Evolutionary conservation across 2,797 vertebrate genomes (phyloP).

Genomic region (Acrocephalus scirpaceus): DNA sequence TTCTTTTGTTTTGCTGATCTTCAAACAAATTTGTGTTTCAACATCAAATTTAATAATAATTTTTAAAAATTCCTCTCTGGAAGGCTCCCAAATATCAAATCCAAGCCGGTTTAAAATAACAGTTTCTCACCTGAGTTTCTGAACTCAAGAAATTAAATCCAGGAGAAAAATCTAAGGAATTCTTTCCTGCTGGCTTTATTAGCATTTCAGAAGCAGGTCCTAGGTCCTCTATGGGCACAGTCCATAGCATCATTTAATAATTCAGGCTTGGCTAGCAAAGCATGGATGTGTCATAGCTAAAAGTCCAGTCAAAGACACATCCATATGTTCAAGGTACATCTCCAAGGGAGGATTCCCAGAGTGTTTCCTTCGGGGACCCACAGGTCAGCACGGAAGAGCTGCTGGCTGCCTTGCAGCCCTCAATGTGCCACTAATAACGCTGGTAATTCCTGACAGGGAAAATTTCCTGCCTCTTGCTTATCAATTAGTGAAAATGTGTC

Average conservation of each 20-base stretch:
- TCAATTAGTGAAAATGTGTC: background rate
- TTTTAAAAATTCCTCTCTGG: background rate
- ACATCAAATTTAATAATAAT: background rate
- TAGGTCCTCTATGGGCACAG: constrained; percentile 33
- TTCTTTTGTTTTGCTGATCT: background rate
- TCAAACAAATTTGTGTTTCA: background rate
- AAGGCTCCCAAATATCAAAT: constrained; percentile 1
- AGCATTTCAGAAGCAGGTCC: constrained; percentile 53
- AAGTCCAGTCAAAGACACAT: constrained; percentile 27
- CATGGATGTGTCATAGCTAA: background rate
- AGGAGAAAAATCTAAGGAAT: constrained; percentile 43
- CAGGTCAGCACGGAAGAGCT: background rate
- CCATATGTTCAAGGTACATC: background rate
- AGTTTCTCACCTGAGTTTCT: constrained; percentile 15
- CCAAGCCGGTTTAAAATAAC: background rate
- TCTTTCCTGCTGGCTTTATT: constrained; percentile 53
- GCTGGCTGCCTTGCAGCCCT: background rate
- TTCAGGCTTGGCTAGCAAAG: constrained; percentile 44
- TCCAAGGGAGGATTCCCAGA: background rate
- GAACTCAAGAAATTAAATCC: constrained; percentile 37
- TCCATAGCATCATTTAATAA: constrained; percentile 36
- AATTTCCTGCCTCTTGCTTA: background rate
- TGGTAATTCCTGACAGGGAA: background rate
- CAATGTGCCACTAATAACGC: background rate
- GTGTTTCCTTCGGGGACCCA: background rate